Evolutionary conservation across 2,888 invertebrate species (phyloP).

Genomic region (Eumacrocentrus americanus): DNA sequence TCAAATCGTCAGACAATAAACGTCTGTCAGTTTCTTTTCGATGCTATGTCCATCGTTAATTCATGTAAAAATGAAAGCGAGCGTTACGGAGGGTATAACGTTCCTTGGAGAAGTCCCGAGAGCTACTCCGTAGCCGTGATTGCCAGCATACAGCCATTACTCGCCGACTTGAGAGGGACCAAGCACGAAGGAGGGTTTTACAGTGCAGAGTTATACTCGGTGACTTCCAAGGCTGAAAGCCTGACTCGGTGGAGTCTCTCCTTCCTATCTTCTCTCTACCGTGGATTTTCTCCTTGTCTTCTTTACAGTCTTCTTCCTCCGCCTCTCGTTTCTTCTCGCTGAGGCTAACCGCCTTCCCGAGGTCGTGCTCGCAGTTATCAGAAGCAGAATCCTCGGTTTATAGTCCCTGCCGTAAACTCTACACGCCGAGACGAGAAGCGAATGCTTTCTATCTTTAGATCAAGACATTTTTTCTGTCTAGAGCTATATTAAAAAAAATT

Average conservation of each 20-base stretch:
- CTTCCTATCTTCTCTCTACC: background rate
- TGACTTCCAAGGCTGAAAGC: constrained; percentile 29
- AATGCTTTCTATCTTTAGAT: constrained; percentile 16
- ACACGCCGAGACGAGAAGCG: background rate
- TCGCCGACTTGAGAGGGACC: background rate
- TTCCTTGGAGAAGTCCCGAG: background rate
- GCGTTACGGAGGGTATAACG: constrained; percentile 25
- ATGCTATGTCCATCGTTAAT: background rate
- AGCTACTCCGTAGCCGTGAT: constrained; percentile 6
- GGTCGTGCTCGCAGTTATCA: constrained; percentile 36
- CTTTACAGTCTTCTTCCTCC: constrained; percentile 11
- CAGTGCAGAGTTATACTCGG: constrained; percentile 24
- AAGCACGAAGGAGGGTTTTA: constrained; percentile 25
- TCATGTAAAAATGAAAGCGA: constrained; percentile 37
- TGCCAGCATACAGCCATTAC: constrained; percentile 13
- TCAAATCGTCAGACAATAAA: background rate
- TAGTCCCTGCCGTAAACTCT: constrained; percentile 21
- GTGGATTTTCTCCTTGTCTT: constrained; percentile 17
- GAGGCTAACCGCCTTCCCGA: constrained; percentile 34
- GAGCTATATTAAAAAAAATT: no score
- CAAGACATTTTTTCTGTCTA: no score
- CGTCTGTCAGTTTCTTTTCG: background rate
- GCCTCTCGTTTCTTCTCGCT: constrained; percentile 28
- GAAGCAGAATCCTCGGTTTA: constrained; percentile 27
- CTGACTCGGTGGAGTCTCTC: background rate